Percentiles rank a stretch among this genome's conserved stretches.
Conservation (phyloP, 2,888 invertebrate genomes). For the Pseudeuparius sepicola region DNA sequence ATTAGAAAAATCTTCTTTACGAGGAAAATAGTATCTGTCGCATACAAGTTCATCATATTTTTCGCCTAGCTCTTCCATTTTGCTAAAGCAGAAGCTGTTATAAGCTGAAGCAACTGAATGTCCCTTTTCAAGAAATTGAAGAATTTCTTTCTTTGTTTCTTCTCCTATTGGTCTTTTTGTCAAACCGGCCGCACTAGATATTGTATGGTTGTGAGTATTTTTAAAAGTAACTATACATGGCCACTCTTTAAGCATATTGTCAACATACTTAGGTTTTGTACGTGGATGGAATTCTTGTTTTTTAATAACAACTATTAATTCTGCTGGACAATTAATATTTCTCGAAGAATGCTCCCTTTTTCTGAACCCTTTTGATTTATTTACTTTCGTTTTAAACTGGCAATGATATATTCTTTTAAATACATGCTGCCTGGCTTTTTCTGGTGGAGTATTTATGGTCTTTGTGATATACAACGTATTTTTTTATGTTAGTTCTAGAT, state of each 20-base stretch:
- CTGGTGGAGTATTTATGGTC: no score
- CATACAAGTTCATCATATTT: conserved; percentile 4
- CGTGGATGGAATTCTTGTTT: conserved; percentile 9
- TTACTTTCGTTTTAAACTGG: conserved; percentile 13
- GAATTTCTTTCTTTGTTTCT: conserved; percentile 9
- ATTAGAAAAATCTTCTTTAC: conserved; percentile 10
- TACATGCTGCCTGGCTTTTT: conserved; percentile 7
- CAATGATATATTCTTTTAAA: conserved; percentile 17
- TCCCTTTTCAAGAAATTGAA: conserved; percentile 12
- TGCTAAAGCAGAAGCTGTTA: conserved; percentile 9
- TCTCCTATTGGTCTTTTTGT: conserved; percentile 9
- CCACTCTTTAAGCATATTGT: conserved; percentile 11
- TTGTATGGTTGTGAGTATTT: conserved; percentile 14
- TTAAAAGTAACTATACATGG: conserved; percentile 11
- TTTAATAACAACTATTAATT: conserved; percentile 10
- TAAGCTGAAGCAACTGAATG: no score
- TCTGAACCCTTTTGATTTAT: conserved; percentile 6
- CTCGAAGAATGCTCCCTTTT: conserved; percentile 12
- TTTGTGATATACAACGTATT: no score
- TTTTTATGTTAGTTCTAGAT: no score
- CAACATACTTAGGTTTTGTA: conserved; percentile 4
- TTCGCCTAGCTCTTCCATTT: conserved; percentile 13
- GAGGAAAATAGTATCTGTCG: conserved; percentile 12
- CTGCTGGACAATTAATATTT: conserved; percentile 16
- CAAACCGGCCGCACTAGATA: conserved; percentile 8